Conservation (phyloP, 2,113 vertebrate genomes). For the Leptodactylus fuscus region DNA sequence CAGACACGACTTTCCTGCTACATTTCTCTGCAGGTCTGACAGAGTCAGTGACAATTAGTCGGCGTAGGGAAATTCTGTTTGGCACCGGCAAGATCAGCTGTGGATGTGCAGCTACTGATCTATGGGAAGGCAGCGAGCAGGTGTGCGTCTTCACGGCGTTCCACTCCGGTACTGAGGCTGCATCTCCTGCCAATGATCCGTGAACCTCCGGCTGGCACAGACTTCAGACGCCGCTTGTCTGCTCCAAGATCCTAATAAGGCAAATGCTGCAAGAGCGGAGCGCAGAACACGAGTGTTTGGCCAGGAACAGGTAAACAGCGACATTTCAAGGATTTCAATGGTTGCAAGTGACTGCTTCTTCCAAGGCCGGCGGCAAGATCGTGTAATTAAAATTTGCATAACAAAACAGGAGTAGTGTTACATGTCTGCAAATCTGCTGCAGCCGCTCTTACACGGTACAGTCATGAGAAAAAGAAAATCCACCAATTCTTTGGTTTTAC, state of each 20-base stretch:
- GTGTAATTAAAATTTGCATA: background rate
- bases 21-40: background rate
- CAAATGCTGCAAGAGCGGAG: too few species aligned
- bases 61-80: background rate
- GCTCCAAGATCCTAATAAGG: slow-evolving; percentile 25
- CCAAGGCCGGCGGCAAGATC: background rate
- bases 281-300: background rate
- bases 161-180: background rate
- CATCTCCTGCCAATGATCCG: slow-evolving; percentile 9
- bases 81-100: slow-evolving; percentile 7
- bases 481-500: too few species aligned
- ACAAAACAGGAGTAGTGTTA: background rate
- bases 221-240: background rate
- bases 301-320: slow-evolving; percentile 25
- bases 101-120: slow-evolving; percentile 17
- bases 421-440: too few species aligned
- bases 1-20: background rate
- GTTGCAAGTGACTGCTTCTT: background rate
- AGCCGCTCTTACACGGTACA: too few species aligned
- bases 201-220: slow-evolving; percentile 27
- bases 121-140: slow-evolving; percentile 43
- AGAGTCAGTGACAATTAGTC: background rate
- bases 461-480: too few species aligned
- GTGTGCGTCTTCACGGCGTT: slow-evolving; percentile 10
- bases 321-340: background rate